Percentiles rank a stretch among this genome's conserved stretches.
These are phyloP conservation scores for Eristalis pertinax DNA, from an alignment of 2,888 invertebrate species.

Conservation along the genomic window DNA sequence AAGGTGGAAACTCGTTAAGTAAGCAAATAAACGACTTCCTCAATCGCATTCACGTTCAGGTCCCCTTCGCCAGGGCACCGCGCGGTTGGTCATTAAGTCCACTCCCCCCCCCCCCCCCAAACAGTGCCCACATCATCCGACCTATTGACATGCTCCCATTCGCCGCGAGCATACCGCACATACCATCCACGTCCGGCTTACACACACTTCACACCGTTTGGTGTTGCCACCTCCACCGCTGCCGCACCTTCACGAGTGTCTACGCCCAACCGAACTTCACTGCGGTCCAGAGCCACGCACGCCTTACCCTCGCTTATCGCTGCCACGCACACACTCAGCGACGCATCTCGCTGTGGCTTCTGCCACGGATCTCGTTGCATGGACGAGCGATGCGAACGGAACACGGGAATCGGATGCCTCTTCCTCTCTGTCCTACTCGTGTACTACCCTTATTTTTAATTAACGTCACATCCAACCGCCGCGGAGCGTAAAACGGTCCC, in stretches of 20 bases:
- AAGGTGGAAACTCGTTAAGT: not conserved
- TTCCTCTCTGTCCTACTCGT: not conserved
- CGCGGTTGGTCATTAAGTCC: not conserved
- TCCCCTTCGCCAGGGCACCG: not conserved
- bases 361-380: slow-evolving; percentile 21
- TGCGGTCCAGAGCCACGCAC: not conserved
- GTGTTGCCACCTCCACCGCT: too few species aligned
- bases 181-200: not conserved
- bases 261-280: not conserved
- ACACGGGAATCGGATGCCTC: slow-evolving; percentile 12
- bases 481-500: slow-evolving; percentile 20
- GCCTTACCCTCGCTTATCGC: not conserved
- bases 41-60: not conserved
- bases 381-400: not conserved
- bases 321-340: not conserved
- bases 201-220: not conserved
- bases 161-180: not conserved
- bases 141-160: slow-evolving; percentile 1
- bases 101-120: not conserved
- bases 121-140: not conserved
- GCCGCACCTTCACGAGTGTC: not conserved
- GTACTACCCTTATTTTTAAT: slow-evolving; percentile 38
- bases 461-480: slow-evolving; percentile 40
- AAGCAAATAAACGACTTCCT: not conserved
- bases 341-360: not conserved